Evolutionary conservation across 2,888 invertebrate genomes (phyloP), one percentile per base, ranked within the genome.

Genomic region (Callinectes sapidus): DNA sequence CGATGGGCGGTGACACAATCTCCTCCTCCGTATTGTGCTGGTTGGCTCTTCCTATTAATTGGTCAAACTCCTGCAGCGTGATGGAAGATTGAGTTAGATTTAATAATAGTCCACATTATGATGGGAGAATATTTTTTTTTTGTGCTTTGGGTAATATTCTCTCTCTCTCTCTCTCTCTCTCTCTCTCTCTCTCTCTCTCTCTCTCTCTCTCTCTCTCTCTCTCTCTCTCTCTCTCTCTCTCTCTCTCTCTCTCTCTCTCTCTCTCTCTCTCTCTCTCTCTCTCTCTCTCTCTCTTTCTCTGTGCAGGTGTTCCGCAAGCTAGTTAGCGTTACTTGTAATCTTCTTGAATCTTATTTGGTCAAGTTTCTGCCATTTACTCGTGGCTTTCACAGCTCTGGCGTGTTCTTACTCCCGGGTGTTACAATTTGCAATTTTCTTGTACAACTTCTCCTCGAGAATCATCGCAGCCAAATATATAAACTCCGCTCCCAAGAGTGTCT

Each of bases 131-230:
- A 0, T 2, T 23, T 61, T 61, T 0, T 55, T 55, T 55, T n/a
- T n/a, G n/a, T n/a, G 42, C 10, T 61, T 23, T 23, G 3, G 61
- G 61, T 28, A 71, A 23, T 13, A 71, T 18, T 71, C 28, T 71
- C 71, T 71, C 71, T 71, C 71, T 71, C 71, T 71, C 71, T 71
- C 71, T 71, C 71, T 71, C 71, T 71, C n/a, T 71, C 71, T 61
- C 61, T 61, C 61, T 61, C 61, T 61, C 61, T 61, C 61, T 61
- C 61, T 61, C 61, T 61, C 61, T 35, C 35, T 32, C 85, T 10
- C 35, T 32, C 85, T 28, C 35, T 35, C 28, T 35, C n/a, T 35
- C 85, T 32, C 85, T 32, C 85, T 32, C 85, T 28, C 35, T 35
- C 28, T 35, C n/a, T 85, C 16, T 32, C 85, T 32, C 35, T 85